Percentiles rank a stretch among this genome's conserved stretches.
These are phyloP conservation scores for Dilophus febrilis DNA, from an alignment of 2,888 invertebrate species.

Conservation along the genomic window DNA sequence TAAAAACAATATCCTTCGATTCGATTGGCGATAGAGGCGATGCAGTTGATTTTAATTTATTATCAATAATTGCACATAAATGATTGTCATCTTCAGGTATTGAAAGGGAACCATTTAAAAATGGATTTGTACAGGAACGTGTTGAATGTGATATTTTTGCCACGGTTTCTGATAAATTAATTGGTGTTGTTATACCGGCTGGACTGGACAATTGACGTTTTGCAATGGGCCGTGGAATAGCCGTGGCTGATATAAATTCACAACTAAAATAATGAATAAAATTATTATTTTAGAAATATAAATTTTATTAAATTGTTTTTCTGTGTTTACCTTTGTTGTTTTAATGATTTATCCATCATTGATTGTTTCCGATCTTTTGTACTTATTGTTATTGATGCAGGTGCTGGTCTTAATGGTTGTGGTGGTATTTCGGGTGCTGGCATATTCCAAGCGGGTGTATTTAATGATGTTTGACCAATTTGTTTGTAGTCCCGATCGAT, in stretches of 20 bases:
- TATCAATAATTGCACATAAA: not conserved
- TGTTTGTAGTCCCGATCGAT: conserved; percentile 39
- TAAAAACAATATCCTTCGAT: not conserved
- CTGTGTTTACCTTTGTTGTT: not conserved
- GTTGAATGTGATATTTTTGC: conserved; percentile 10
- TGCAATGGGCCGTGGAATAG: conserved; percentile 17
- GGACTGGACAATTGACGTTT: conserved; percentile 18
- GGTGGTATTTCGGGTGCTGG: conserved; percentile 33
- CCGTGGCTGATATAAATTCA: conserved; percentile 1
- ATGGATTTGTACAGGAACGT: conserved; percentile 14
- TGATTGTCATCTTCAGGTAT: conserved; percentile 9
- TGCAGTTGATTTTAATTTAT: not conserved
- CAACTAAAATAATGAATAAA: not conserved
- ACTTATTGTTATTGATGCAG: conserved; percentile 23
- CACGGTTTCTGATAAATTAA: conserved; percentile 11
- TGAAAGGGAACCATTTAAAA: conserved; percentile 12
- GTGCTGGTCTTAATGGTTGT: conserved; percentile 46
- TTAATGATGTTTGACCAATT: conserved; percentile 29
- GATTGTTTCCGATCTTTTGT: conserved; percentile 9
- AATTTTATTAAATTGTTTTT: too few relatives aligned
- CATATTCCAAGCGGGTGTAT: conserved; percentile 26
- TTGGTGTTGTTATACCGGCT: conserved; percentile 7
- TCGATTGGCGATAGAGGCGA: not conserved
- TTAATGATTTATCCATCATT: conserved; percentile 3
- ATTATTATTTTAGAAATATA: too few relatives aligned